A percentile compares a stretch with the other conserved stretches of the same genome.
These are phyloP conservation scores for Gambusia affinis DNA, from an alignment of 2,113 vertebrate species.

Conservation along the genomic window DNA sequence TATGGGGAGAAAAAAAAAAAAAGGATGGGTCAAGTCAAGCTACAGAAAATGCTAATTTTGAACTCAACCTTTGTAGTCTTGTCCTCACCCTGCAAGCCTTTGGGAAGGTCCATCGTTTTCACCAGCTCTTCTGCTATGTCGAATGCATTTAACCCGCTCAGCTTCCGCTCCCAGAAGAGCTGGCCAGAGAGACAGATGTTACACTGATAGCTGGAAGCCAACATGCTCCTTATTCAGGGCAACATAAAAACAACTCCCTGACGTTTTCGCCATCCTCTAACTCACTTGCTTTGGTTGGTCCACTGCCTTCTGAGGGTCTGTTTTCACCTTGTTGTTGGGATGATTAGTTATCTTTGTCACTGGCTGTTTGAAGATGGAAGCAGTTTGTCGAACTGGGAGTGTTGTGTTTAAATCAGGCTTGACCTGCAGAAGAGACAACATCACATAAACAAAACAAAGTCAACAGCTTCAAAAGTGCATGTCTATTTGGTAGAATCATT, in stretches of 20 bases:
- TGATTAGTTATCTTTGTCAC: slow-evolving; percentile 99
- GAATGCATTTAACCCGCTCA: slow-evolving; percentile 92
- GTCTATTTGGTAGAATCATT: not conserved
- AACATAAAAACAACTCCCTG: not conserved
- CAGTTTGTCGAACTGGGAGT: slow-evolving; percentile 93
- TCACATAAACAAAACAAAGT: not conserved
- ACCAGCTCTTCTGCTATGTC: slow-evolving; percentile 96
- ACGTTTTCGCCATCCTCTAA: not conserved
- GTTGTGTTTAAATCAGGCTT: slow-evolving; percentile 97
- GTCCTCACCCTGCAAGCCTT: slow-evolving; percentile 89
- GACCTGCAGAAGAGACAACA: slow-evolving; percentile 46
- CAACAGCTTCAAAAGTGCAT: not conserved
- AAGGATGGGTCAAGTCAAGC: not conserved
- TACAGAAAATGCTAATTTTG: not conserved
- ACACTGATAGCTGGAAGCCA: not conserved
- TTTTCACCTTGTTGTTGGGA: slow-evolving; percentile 96
- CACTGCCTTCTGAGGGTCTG: slow-evolving; percentile 92
- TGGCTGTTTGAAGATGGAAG: slow-evolving; percentile 97
- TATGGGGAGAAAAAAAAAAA: slow-evolving; percentile 47
- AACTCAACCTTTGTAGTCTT: not conserved
- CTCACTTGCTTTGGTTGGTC: slow-evolving; percentile 94
- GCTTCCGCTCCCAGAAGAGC: slow-evolving; percentile 98
- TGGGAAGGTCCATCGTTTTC: slow-evolving; percentile 97
- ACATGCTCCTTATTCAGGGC: not conserved
- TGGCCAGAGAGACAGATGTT: slow-evolving; percentile 48